Evolutionary conservation across 2,797 vertebrate species (phyloP), one percentile per base, ranked within the genome.

Genomic region (Mormyrus hasselquistii): DNA sequence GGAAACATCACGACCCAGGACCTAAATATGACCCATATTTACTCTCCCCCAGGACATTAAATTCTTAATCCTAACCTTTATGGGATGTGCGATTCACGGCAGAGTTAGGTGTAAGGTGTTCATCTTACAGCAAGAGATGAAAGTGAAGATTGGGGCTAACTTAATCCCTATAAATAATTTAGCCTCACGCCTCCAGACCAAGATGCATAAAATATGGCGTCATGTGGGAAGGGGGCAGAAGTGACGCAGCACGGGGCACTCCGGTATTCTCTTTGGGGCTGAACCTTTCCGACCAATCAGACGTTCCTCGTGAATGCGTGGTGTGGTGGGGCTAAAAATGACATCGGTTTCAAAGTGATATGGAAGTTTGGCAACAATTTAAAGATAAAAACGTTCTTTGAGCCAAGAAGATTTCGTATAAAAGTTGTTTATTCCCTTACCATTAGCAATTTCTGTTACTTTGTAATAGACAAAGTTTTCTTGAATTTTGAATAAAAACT

Each of bases 121-220:
- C n/a, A 10, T 34, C 9, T 59, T 59, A 38, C 52, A 34, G 73
- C 41, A 44, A 83, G 34, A 29, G 2, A 76, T 47, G 73, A 59
- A 88, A 83, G 44, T 1, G 7, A 9, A 57, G 88, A 41, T 59
- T 52, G 19, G 4, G 9, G 19, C 52, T 29, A 16, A 25, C 41
- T 47, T 89, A 52, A 89, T 84, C 83, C 88, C 44, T 6, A 34
- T 10, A 84, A 7, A 38, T 82, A 55, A 57, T 87, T 73, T 52
- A 4, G 14, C 25, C 52, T 84, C 76, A 22, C 3, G 76, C 19
- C 79, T 12, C 22, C 79, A 29, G 55, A 65, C 25, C 16, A 44
- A 19, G 38, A 59, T 8, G 38, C 38, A 25, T 12, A 25, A 53
- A 19, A 62, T 29, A 49, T n/a, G 6, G 4, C 29, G 44, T 50